phyloP scores from a whole-genome alignment of 2,113 vertebrate genomes.

The Anolis carolinensis region DNA sequence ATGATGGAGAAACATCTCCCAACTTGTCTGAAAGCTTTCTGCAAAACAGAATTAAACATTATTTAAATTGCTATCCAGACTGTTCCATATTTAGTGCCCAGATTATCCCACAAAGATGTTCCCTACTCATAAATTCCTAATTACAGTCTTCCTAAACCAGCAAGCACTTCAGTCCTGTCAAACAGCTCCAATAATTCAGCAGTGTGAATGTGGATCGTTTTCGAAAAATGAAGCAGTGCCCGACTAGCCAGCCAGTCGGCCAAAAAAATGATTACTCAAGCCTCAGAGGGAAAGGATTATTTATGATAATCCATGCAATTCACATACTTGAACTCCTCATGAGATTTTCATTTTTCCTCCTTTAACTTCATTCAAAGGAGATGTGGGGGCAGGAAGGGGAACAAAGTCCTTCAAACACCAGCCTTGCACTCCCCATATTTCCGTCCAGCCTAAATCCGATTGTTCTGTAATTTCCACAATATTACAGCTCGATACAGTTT shows the following conservation, averaged over 20 bases:
- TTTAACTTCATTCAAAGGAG: constrained; percentile 6
- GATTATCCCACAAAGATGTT: constrained; percentile 14
- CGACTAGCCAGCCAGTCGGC: neutral
- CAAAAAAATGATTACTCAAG: constrained; percentile 31
- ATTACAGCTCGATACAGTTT: neutral
- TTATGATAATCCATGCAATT: constrained; percentile 29
- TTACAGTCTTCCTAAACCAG: neutral
- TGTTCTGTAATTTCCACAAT: constrained; percentile 27
- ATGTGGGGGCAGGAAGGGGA: neutral
- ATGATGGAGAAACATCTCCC: constrained; percentile 19
- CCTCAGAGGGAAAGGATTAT: neutral
- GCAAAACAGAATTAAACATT: constrained; percentile 43
- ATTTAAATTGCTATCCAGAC: constrained; percentile 1
- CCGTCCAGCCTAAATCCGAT: neutral
- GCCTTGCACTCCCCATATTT: neutral
- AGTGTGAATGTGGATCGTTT: constrained; percentile 27
- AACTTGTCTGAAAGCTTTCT: constrained; percentile 24
- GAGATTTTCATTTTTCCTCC: neutral
- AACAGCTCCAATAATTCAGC: constrained; percentile 35
- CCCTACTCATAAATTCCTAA: constrained; percentile 32
- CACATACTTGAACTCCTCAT: neutral
- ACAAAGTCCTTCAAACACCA: constrained; percentile 4
- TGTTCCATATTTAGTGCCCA: neutral
- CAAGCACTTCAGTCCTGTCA: constrained; percentile 34
- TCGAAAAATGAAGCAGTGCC: neutral